Base-by-base conservation (phyloP, 1,140 invertebrate species). In the Pseudachorutes palmiensis region DNA sequence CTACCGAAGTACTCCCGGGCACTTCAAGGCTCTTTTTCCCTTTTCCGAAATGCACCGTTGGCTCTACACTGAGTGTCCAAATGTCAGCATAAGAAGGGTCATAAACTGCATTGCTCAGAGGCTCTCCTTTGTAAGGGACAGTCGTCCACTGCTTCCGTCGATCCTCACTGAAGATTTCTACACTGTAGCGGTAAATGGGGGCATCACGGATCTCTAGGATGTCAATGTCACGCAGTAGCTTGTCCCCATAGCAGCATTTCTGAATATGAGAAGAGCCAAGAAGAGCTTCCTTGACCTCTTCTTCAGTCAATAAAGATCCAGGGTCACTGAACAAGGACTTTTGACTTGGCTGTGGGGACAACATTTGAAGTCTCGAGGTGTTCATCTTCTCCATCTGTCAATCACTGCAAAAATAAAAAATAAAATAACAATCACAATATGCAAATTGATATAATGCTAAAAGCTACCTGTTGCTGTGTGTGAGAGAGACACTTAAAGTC, bases 271-370 rank as follows among this genome's bases (percentile, higher is more conserved):
- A 55, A 5, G 51, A 55, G 3, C 51, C 51, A 14, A 19, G 24
- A 12, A 55, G 51, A 26, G 51, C 51, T 26, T 55, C 51, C 51
- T 55, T 55, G 12, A 55, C 51, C 12, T 55, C 51, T 22, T 55
- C 51, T 22, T 55, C 51, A 5, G 51, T 14, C 51, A 55, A 26
- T 19, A 45, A 19, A 19, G 51, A 55, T 22, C 51, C 51, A 19
- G 51, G 51, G 9, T 55, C 51, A 55, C 51, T 55, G 9, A 55
- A 3, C 5, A 55, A 26, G 12, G 51, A 55, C 51, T 55, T 55
- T 45, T 45, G 36, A 19, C 36, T 45, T 19, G 9, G 9, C 9
- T 9, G 19, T 3, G 51, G 24, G 9, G 51, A 55, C 51, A 55
- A 5, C 12, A 55, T 55, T 22, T 12, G 24, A 24, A 55, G 12